phyloP scores from a whole-genome alignment of 2,888 invertebrate species.

The Druceiella hillmani region DNA sequence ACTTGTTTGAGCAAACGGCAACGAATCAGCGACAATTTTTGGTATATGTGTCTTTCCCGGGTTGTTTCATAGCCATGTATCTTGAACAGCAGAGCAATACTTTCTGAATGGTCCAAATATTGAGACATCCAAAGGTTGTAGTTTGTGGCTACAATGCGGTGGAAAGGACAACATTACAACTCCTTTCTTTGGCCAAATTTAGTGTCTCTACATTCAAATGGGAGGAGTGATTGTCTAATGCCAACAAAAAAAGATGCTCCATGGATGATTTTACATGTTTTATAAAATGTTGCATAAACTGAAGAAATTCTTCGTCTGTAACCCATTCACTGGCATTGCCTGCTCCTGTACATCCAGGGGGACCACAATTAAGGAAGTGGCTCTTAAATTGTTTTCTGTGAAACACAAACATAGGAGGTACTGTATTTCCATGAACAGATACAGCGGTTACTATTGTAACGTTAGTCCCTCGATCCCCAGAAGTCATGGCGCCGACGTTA shows the following conservation, averaged over 20 bases:
- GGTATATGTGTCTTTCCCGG: conserved; percentile 21
- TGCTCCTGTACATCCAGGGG: conserved; percentile 10
- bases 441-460: conserved; percentile 15
- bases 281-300: conserved; percentile 19
- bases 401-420: conserved; percentile 12
- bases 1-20: conserved; percentile 20
- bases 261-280: conserved; percentile 19
- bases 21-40: conserved; percentile 20
- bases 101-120: too few species aligned
- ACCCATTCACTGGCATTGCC: conserved; percentile 17
- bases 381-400: conserved; percentile 10
- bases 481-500: too few species aligned
- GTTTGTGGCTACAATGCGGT: conserved; percentile 20
- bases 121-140: conserved; percentile 22
- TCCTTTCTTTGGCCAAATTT: conserved; percentile 18
- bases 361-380: conserved; percentile 8
- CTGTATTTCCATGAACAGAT: conserved; percentile 10
- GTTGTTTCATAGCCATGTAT: too few species aligned
- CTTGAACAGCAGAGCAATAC: too few species aligned
- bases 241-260: conserved; percentile 19
- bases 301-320: conserved; percentile 17
- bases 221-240: conserved; percentile 24
- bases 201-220: conserved; percentile 19
- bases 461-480: too few species aligned
- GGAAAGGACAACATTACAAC: conserved; percentile 23